Evolutionary conservation across 2,797 vertebrate genomes (phyloP).

Genomic region (Poecilia picta): DNA sequence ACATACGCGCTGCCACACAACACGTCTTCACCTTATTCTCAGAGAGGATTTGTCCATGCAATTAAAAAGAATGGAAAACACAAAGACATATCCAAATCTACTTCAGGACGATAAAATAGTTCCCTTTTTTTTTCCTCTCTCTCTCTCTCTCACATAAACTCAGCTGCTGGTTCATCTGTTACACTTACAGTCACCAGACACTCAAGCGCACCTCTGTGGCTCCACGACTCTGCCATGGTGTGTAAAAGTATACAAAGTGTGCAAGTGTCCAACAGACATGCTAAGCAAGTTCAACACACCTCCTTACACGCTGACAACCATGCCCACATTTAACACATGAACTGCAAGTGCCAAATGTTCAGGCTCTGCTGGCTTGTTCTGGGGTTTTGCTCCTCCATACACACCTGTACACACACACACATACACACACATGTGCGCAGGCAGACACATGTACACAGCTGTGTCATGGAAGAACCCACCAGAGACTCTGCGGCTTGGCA

Average conservation of each 20-base stretch:
- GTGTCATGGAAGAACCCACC: conserved; percentile 59
- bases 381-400: conserved; percentile 44
- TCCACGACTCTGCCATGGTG: conserved; percentile 58
- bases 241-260: conserved; percentile 76
- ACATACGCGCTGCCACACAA: not conserved
- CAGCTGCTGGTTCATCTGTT: not conserved
- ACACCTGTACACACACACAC: conserved; percentile 18
- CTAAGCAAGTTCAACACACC: conserved; percentile 76
- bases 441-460: conserved; percentile 12
- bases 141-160: not conserved
- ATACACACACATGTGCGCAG: conserved; percentile 14
- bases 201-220: conserved; percentile 32
- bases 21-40: not conserved
- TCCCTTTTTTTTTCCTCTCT: not conserved
- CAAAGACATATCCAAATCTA: not conserved
- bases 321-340: conserved; percentile 78
- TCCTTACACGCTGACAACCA: conserved; percentile 76
- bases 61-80: not conserved
- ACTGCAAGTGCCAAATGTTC: conserved; percentile 73
- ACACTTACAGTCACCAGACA: conserved; percentile 19
- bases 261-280: conserved; percentile 74
- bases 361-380: conserved; percentile 72
- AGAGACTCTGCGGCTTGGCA: conserved; percentile 72
- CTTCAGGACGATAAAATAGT: not conserved
- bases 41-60: not conserved